Evolutionary conservation across 2,797 vertebrate species (phyloP), one percentile per base, ranked within the genome.

Genomic region (Smutsia gigantea): DNA sequence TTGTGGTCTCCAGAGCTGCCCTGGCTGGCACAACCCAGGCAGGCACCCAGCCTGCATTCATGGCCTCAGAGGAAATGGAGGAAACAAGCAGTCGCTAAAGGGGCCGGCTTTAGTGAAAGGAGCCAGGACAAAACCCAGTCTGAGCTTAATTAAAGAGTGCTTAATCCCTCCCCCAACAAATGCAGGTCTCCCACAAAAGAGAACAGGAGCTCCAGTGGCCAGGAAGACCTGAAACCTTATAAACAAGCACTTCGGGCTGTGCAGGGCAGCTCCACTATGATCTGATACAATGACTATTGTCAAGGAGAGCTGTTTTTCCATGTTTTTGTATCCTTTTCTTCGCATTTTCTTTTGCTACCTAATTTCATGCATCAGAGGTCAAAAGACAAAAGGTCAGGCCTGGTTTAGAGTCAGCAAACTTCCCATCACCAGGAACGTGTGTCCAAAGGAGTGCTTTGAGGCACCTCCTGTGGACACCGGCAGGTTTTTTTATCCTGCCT

Each of bases 261-360:
- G 94, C 85, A 61, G 46, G 79, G 85, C 72, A 94, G 85, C 97
- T 71, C n/a, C 37, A 2, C 87, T 92, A 90, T 72, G 78, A 77
- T 92, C 69, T 86, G 86, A 90, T 74, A 91, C 75, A 97, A 97
- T 81, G 96, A 97, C 87, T 93, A 93, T 95, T 53, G 92, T 86
- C 34, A 61, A 69, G 83, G 49, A 46, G 59, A 82, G 96, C 93
- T 96, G 97, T 95, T 98, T 98, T 98, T 98, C 97, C 97, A 96
- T 97, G 96, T 98, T 97, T 97, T 98, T 98, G 96, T 96, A 95
- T 89, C 97, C 96, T 95, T 97, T 97, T 97, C 97, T 97, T 96
- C 94, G 13, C 95, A 96, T 98, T 98, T 98, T 97, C 96, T 98
- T 98, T 98, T 96, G 21, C 85, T 78, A 97, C 97, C 96, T 97